A percentile compares a stretch with the other conserved stretches of the same genome.
phyloP scores from a whole-genome alignment of 2,888 invertebrate species.

The Eurytoma adleriae region DNA sequence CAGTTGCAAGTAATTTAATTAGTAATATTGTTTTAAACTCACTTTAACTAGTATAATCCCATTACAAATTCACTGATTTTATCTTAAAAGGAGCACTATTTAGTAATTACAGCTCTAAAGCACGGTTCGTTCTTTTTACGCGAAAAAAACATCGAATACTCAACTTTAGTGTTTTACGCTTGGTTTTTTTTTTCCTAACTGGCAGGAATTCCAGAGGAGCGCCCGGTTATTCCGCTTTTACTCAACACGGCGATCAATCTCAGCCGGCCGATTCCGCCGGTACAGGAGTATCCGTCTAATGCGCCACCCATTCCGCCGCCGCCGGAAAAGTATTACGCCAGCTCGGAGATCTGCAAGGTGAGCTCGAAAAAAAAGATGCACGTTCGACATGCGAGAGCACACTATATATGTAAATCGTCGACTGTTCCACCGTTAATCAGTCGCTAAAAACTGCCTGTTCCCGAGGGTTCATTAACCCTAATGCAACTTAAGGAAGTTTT shows the following conservation, averaged over 20 bases:
- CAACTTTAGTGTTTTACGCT: background rate
- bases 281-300: slow-evolving; percentile 74
- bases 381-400: slow-evolving; percentile 56
- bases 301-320: slow-evolving; percentile 83
- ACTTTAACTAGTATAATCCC: too few species aligned
- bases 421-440: slow-evolving; percentile 31
- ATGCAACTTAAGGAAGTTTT: slow-evolving; percentile 42
- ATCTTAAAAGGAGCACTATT: too few species aligned
- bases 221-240: slow-evolving; percentile 72
- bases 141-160: background rate
- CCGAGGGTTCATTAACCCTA: slow-evolving; percentile 36
- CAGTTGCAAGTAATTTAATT: too few species aligned
- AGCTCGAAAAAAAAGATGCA: slow-evolving; percentile 59
- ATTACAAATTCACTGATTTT: too few species aligned
- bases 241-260: slow-evolving; percentile 73
- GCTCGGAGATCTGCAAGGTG: slow-evolving; percentile 80
- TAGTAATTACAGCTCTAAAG: too few species aligned
- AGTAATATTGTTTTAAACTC: too few species aligned
- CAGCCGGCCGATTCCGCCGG: slow-evolving; percentile 71
- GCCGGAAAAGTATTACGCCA: slow-evolving; percentile 84
- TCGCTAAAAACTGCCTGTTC: slow-evolving; percentile 29
- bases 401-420: slow-evolving; percentile 47
- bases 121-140: background rate
- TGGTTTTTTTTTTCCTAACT: background rate
- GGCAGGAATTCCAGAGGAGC: slow-evolving; percentile 69